These are phyloP conservation scores for Embiotoca jacksoni DNA, from an alignment of 2,113 vertebrate genomes.

Conservation along the genomic window DNA sequence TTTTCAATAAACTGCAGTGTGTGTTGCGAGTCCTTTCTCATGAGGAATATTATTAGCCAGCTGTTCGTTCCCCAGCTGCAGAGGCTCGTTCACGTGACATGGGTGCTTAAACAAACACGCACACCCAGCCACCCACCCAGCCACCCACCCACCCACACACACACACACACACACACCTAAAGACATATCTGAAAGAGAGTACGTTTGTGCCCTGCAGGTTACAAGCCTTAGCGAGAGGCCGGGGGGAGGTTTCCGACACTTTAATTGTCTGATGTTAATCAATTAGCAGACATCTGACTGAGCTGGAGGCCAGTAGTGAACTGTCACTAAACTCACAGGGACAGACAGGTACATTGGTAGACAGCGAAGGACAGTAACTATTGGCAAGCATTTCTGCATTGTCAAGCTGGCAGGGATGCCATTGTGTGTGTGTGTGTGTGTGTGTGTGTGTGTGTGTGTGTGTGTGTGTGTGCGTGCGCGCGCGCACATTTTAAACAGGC, in stretches of 20 bases:
- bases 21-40: constrained; percentile 53
- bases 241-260: constrained; percentile 59
- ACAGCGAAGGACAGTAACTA: constrained; percentile 18
- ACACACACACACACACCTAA: background rate
- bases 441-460: background rate
- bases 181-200: constrained; percentile 27
- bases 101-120: constrained; percentile 45
- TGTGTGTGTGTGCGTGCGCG: background rate
- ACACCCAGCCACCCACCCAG: constrained; percentile 1
- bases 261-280: constrained; percentile 70
- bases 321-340: constrained; percentile 49
- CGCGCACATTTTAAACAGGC: constrained; percentile 47
- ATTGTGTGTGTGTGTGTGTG: background rate
- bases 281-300: constrained; percentile 70
- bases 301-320: constrained; percentile 53
- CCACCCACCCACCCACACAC: background rate
- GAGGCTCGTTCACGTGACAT: constrained; percentile 29
- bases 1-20: constrained; percentile 48
- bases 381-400: constrained; percentile 29
- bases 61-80: constrained; percentile 71
- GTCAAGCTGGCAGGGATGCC: background rate
- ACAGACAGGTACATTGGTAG: constrained; percentile 48
- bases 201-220: constrained; percentile 54
- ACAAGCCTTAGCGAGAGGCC: constrained; percentile 48
- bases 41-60: constrained; percentile 74